Evolutionary conservation across 2,888 invertebrate species (phyloP).

Genomic region (Fragum sueziense): DNA sequence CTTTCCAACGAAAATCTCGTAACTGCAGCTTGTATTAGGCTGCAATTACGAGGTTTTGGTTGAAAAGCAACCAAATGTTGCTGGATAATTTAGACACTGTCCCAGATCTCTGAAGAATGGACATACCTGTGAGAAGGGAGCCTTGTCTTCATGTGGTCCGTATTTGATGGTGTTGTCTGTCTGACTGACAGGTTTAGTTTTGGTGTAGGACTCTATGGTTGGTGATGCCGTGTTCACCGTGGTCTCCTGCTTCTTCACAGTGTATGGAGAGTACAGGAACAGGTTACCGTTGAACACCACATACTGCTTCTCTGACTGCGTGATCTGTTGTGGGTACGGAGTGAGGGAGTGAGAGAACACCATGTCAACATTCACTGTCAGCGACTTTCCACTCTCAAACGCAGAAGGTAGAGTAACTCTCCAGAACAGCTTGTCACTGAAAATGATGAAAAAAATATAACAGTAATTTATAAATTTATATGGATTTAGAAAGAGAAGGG

Average conservation of each 20-base stretch:
- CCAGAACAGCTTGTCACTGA: slow-evolving; percentile 71
- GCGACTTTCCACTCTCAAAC: slow-evolving; percentile 76
- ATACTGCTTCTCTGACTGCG: slow-evolving; percentile 96
- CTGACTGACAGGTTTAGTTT: slow-evolving; percentile 84
- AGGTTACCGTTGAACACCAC: slow-evolving; percentile 93
- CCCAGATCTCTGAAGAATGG: not conserved
- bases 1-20: too few relatives aligned
- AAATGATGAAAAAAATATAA: not conserved
- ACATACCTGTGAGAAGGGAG: slow-evolving; percentile 84
- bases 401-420: slow-evolving; percentile 73
- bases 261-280: slow-evolving; percentile 93
- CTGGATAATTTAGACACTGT: not conserved
- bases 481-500: too few relatives aligned
- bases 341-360: slow-evolving; percentile 89
- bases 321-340: slow-evolving; percentile 94
- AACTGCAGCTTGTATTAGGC: too few relatives aligned
- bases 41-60: too few relatives aligned
- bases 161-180: slow-evolving; percentile 92
- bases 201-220: slow-evolving; percentile 86
- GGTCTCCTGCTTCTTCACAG: slow-evolving; percentile 91
- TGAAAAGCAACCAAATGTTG: too few relatives aligned
- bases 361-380: slow-evolving; percentile 82
- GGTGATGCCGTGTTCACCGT: slow-evolving; percentile 90
- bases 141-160: slow-evolving; percentile 92
- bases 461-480: too few relatives aligned